Base-by-base conservation (phyloP, 35 echinoderm and acorn worm genomes). In the Apostichopus californicus region DNA sequence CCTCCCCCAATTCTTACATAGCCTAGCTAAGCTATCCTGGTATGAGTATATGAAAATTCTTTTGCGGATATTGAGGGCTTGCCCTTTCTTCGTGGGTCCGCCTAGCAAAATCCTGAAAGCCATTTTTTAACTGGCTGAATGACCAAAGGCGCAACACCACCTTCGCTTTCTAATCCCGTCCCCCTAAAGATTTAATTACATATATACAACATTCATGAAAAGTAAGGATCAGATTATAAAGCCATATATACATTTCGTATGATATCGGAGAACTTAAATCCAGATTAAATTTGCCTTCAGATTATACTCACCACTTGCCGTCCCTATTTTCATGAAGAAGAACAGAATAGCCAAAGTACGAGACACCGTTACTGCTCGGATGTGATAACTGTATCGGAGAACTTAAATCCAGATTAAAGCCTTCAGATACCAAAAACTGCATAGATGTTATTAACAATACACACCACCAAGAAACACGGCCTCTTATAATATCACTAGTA, bases 331-430 rank as follows among this genome's bases (percentile, higher is more conserved):
- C 95, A 78, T 97, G 95, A 23, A 94, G 78, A 56, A 97, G 70
- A 80, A 97, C 95, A 34, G 95, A 94, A 63, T 93, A 97, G 21
- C 95, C 95, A 61, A 97, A 97, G 64, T 97, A 94, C 28, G 81
- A 55, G 7, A 15, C 6, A 6, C 13, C 6, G 6, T 7, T 22
- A 20, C n/a, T 22, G 71, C 71, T n/a, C 12, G 81, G 81, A 28
- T 54, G 34, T 23, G 81, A 5, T 20, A 85, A 85, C 58, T 85
- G 81, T 60, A 22, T 85, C 6, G 81, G 54, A 54, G 81, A 56
- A 58, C 18, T 59, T 20, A 85, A 56, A 85, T 85, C 81, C 57
- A 85, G 23, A 85, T 85, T 85, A 59, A 85, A 85, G n/a, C 81
- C 81, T 57, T 85, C 55, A 58, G 81, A 85, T 85, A 75, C n/a